Base-by-base conservation (phyloP, 2,888 invertebrate genomes). In the Pherbina coryleti region DNA sequence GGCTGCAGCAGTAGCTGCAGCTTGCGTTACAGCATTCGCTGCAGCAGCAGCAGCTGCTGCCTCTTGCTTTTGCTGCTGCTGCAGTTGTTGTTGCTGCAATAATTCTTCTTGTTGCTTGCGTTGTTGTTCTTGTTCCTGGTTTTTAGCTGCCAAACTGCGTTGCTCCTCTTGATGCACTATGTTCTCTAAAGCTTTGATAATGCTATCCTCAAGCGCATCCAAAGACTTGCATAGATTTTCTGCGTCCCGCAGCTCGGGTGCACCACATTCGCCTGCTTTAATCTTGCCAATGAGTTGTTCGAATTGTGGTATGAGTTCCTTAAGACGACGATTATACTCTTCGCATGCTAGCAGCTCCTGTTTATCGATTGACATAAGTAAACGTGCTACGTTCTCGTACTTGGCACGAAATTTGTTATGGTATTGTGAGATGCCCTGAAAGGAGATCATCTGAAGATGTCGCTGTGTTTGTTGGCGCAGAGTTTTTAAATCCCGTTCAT, bases 341-440 rank as follows among this genome's bases (percentile, higher is more conserved):
- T 82, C 82, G 66, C 86, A 88, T 2, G 87, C 83, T n/a, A 85
- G 83, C 1, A 86, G 88, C 19, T 86, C 82, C 22, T 90, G 88
- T 71, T 91, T 91, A 75, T 88, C 90, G 55, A 91, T 82, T 0
- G 86, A 84, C 66, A 87, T 87, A 5, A 92, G 84, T n/a, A 91
- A 82, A 19, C 88, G 86, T 3, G 90, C 90, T 67, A 93, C 91
- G 79, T 91, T 91, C 87, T 92, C 91, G 83, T 92, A 93, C 79
- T 91, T 89, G n/a, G 85, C 84, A 73, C 90, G 90, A 82, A 93
- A 93, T 82, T 91, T 91, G 0, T 90, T 90, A 81, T 93, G 92
- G 81, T 91, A 92, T 62, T 91, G 90, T 34, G 91, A 91, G 22
- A 93, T 91, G 0, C 91, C 90, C n/a, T 92, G 91, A 81, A 92